These are phyloP conservation scores for Drosophila insularis DNA, from an alignment of 1,140 invertebrate genomes.

Conservation along the genomic window DNA sequence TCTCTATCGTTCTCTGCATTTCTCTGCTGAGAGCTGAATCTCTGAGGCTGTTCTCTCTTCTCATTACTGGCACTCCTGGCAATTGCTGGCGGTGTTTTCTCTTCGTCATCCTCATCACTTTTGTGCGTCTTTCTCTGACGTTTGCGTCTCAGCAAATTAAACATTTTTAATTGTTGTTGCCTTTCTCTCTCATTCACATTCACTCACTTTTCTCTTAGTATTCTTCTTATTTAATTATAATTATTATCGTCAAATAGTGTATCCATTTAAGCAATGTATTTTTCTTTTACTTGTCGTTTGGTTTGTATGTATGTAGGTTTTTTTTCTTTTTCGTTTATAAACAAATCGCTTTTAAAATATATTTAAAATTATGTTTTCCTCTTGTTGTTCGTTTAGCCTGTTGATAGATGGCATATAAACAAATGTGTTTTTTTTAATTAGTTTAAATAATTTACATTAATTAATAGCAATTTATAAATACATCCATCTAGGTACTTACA, in stretches of 20 bases:
- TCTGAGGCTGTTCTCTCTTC: background rate
- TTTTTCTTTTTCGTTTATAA: constrained; percentile 57
- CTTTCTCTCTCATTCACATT: constrained; percentile 13
- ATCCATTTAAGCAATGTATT: constrained; percentile 2
- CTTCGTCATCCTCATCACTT: constrained; percentile 64
- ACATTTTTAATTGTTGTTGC: constrained; percentile 45
- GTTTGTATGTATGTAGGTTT: constrained; percentile 13
- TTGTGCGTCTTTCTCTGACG: constrained; percentile 67
- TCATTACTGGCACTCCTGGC: constrained; percentile 35
- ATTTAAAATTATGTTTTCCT: constrained; percentile 28
- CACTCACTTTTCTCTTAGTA: background rate
- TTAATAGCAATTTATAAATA: constrained; percentile 12
- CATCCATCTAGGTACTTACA: constrained; percentile 12
- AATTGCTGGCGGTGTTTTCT: constrained; percentile 15
- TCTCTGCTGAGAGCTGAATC: constrained; percentile 23
- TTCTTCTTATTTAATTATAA: constrained; percentile 18
- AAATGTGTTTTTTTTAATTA: constrained; percentile 2
- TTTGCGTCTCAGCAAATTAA: constrained; percentile 70
- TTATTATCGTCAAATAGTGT: constrained; percentile 37
- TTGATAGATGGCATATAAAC: constrained; percentile 30
- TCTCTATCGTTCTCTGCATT: constrained; percentile 25
- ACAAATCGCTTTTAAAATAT: constrained; percentile 65
- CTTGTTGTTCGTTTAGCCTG: constrained; percentile 61
- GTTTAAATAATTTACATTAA: constrained; percentile 46
- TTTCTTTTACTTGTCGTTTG: constrained; percentile 21